Base-by-base conservation (phyloP, 2,888 invertebrate genomes). In the Dynastes grantii region DNA sequence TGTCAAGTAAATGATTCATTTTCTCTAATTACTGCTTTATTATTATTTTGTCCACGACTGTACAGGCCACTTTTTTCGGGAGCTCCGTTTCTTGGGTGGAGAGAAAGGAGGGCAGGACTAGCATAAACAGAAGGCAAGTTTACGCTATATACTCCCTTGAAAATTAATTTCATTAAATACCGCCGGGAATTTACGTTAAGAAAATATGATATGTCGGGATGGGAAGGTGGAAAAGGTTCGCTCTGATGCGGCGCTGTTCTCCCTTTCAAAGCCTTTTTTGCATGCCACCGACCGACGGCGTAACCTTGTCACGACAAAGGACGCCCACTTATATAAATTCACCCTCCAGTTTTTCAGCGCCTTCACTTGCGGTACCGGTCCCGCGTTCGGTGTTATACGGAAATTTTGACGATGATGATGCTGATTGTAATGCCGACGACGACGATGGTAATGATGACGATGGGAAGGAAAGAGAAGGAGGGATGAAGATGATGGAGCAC, bases 151-250 rank as follows among this genome's bases (percentile, higher is more conserved):
- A 65, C 37, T 40, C 40, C 9, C 45, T 65, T 45, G 71, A 55
- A 71, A 71, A 71, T 71, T 71, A 71, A 71, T 71, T 71, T 71
- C 32, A 32, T 55, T 71, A 71, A 71, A 71, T 71, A 55, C 71
- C 55, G 32, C 29, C 2, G 32, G 55, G 27, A 71, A 71, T 71
- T 71, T 53, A 55, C 37, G 71, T 71, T 68, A 71, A 71, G 71
- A 71, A 71, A 71, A 71, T 71, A 71, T 53, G 55, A 71, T 55
- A 53, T 37, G 71, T 16, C 71, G 65, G 16, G 45, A 40, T 53
- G 53, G 16, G 53, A 13, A n/a, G 16, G 53, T 9, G 45, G 8
- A 45, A 65, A 65, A 40, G 45, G 53, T 53, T 45, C 45, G 8
- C 45, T 65, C 65, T 37, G 32, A 5, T 32, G 40, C 45, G 6